Conservation (phyloP, 1,140 invertebrate genomes). For the Colletes gigas region DNA sequence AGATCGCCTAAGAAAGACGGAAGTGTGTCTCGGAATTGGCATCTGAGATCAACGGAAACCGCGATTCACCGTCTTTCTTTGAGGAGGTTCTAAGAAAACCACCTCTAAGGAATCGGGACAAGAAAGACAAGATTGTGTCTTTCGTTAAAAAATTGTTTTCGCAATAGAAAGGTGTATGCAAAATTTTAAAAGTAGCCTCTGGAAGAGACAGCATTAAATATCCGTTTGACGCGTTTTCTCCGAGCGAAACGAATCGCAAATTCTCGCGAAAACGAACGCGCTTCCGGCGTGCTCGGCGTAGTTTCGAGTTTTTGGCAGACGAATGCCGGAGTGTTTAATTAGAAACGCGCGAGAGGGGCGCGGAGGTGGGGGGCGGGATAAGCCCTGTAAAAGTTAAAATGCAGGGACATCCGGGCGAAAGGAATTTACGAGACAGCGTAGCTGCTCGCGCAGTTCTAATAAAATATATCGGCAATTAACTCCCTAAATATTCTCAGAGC, state of each 20-base stretch:
- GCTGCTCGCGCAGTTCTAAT: slow-evolving; percentile 73
- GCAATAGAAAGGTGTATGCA: too few species aligned
- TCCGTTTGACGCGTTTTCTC: too few species aligned
- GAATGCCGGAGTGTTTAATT: slow-evolving; percentile 73
- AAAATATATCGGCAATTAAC: slow-evolving; percentile 82
- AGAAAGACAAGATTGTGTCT: too few species aligned
- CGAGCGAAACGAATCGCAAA: slow-evolving; percentile 4
- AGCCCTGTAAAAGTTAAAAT: slow-evolving; percentile 69
- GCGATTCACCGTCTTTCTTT: too few species aligned
- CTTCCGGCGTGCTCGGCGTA: not conserved
- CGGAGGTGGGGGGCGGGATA: slow-evolving; percentile 11
- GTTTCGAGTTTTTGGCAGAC: slow-evolving; percentile 49
- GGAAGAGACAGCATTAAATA: too few species aligned
- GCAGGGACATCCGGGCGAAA: slow-evolving; percentile 74
- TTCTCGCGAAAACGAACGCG: slow-evolving; percentile 25
- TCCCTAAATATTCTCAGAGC: slow-evolving; percentile 80
- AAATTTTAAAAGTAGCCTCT: too few species aligned
- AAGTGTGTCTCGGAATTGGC: too few species aligned
- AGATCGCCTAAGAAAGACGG: too few species aligned
- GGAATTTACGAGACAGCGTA: slow-evolving; percentile 79
- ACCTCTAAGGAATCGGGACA: too few species aligned
- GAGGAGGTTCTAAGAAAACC: too few species aligned
- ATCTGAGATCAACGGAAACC: too few species aligned
- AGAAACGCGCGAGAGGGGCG: slow-evolving; percentile 62
- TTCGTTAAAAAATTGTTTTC: too few species aligned